A percentile compares a stretch with the other conserved stretches of the same genome.
Conservation (phyloP, 2,113 vertebrate species). For the Tachycineta bicolor region DNA sequence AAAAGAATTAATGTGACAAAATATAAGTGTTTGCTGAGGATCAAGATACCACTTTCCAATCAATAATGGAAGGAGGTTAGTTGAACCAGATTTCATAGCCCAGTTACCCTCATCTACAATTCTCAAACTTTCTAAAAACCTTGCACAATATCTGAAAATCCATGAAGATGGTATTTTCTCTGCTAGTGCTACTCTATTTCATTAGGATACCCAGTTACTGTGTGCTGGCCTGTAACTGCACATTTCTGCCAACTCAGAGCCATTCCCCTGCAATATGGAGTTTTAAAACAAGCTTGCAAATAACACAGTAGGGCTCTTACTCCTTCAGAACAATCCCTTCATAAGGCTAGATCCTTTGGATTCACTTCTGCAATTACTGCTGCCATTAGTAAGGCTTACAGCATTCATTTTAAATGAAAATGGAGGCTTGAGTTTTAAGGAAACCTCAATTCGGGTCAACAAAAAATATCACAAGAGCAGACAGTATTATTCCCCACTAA, state of each 20-base stretch:
- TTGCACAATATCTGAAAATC: background rate
- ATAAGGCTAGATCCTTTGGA: background rate
- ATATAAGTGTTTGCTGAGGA: background rate
- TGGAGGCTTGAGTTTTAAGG: background rate
- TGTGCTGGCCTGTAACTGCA: background rate
- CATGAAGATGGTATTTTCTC: background rate
- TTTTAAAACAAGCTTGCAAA: background rate
- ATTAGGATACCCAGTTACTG: background rate
- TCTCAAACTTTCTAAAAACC: background rate
- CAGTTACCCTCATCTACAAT: background rate
- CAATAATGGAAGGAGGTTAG: background rate
- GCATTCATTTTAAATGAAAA: background rate
- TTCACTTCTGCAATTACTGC: background rate
- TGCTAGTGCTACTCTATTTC: background rate
- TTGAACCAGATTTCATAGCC: background rate
- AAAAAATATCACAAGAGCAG: background rate
- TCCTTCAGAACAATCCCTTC: background rate
- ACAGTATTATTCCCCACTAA: background rate
- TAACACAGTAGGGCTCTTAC: background rate
- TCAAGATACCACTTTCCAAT: background rate
- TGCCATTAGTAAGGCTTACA: background rate
- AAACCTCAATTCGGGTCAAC: background rate
- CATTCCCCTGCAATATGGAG: background rate
- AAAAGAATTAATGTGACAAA: background rate
- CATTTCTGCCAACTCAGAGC: background rate